Conservation (phyloP, 1,140 invertebrate species). For the Zaprionus camerounensis region DNA sequence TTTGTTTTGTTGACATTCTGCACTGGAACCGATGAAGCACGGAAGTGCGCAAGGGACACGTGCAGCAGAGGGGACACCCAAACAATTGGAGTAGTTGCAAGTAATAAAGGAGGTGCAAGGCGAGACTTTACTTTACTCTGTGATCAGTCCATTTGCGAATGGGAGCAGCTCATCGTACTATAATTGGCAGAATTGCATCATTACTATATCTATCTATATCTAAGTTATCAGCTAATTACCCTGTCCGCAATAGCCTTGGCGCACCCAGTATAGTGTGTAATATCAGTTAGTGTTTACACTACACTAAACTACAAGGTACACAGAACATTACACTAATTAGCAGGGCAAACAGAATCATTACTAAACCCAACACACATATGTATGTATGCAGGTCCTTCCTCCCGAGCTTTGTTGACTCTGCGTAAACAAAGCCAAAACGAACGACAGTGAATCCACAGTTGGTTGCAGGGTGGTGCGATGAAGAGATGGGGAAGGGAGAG, state of each 20-base stretch:
- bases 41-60: slow-evolving; percentile 14
- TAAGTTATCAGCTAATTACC: slow-evolving; percentile 10
- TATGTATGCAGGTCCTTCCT: slow-evolving; percentile 35
- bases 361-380: slow-evolving; percentile 38
- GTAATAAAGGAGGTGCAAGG: neutral
- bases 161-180: neutral
- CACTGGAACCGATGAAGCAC: neutral
- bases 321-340: slow-evolving; percentile 68
- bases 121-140: no score
- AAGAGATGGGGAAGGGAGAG: slow-evolving; percentile 3
- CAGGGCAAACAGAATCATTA: slow-evolving; percentile 54
- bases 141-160: neutral
- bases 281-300: slow-evolving; percentile 7
- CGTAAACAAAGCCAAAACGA: slow-evolving; percentile 60
- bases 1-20: slow-evolving; percentile 77
- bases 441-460: slow-evolving; percentile 70
- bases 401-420: slow-evolving; percentile 57
- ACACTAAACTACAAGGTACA: slow-evolving; percentile 17
- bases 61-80: slow-evolving; percentile 11
- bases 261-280: slow-evolving; percentile 23
- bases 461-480: slow-evolving; percentile 52
- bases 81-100: neutral
- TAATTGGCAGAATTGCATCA: neutral
- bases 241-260: slow-evolving; percentile 16
- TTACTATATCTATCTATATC: neutral